Percentiles rank a stretch among this genome's conserved stretches.
Conservation (phyloP, 35 echinoderm and acorn worm species). For the Holothuria glaberrima region DNA sequence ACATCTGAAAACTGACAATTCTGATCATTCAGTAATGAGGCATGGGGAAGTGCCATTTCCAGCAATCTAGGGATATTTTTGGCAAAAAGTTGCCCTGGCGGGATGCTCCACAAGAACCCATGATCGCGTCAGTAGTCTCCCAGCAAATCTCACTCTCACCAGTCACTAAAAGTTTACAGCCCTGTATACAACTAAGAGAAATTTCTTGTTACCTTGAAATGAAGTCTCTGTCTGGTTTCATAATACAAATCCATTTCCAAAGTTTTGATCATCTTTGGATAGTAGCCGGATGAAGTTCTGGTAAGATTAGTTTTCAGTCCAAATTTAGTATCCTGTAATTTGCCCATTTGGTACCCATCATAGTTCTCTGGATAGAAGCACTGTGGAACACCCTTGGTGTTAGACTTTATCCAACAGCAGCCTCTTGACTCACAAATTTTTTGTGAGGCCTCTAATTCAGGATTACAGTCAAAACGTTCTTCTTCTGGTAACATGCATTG, state of each 20-base stretch:
- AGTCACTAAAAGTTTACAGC: too few relatives aligned
- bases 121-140: too few relatives aligned
- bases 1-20: too few relatives aligned
- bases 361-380: slow-evolving; percentile 84
- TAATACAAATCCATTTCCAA: slow-evolving; percentile 83
- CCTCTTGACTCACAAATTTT: slow-evolving; percentile 76
- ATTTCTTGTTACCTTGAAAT: slow-evolving; percentile 75
- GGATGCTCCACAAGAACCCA: too few relatives aligned
- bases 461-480: slow-evolving; percentile 68
- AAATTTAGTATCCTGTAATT: slow-evolving; percentile 47
- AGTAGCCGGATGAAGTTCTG: slow-evolving; percentile 71
- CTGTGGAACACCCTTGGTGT: slow-evolving; percentile 43
- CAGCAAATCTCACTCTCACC: too few relatives aligned
- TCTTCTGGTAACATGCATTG: slow-evolving; percentile 20
- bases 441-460: slow-evolving; percentile 60
- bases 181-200: too few relatives aligned
- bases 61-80: too few relatives aligned
- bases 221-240: slow-evolving; percentile 72
- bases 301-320: slow-evolving; percentile 72
- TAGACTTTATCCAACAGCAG: slow-evolving; percentile 77
- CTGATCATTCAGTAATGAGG: too few relatives aligned
- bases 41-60: too few relatives aligned
- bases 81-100: too few relatives aligned
- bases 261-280: slow-evolving; percentile 70
- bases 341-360: slow-evolving; percentile 63